Conservation (phyloP, 2,888 invertebrate species). For the Pyrochroa serraticornis region DNA sequence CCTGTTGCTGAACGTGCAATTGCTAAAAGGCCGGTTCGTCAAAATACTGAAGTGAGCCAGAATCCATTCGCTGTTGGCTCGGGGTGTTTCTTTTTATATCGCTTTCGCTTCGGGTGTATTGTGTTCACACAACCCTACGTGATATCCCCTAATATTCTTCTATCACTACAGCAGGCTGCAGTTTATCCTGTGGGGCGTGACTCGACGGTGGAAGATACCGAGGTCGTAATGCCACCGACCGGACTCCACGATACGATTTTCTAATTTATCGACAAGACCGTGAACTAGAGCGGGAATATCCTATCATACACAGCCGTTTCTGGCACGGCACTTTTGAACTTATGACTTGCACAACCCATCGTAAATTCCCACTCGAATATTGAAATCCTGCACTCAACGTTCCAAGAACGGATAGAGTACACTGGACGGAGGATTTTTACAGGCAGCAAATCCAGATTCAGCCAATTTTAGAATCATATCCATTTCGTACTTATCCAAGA, state of each 20-base stretch:
- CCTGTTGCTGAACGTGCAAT: too few relatives aligned
- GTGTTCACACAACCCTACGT: constrained; percentile 21
- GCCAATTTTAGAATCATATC: too few relatives aligned
- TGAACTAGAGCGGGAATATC: constrained; percentile 30
- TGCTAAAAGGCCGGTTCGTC: too few relatives aligned
- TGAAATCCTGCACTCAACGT: too few relatives aligned
- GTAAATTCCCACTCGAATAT: constrained; percentile 30
- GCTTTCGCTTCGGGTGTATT: constrained; percentile 16
- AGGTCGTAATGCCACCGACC: constrained; percentile 1
- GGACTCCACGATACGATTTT: constrained; percentile 32
- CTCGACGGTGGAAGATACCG: constrained; percentile 13
- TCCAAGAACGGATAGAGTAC: too few relatives aligned
- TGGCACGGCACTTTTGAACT: constrained; percentile 37
- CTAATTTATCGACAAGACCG: constrained; percentile 36
- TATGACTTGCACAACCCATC: constrained; percentile 21
- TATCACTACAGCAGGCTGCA: not conserved
- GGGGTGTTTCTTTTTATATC: too few relatives aligned
- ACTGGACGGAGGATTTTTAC: too few relatives aligned
- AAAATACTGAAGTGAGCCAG: too few relatives aligned
- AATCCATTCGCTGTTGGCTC: too few relatives aligned
- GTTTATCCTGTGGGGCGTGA: constrained; percentile 11
- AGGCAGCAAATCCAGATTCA: too few relatives aligned
- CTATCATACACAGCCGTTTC: constrained; percentile 37
- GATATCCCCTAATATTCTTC: constrained; percentile 14
- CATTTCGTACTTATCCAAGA: too few relatives aligned